Conservation (phyloP, 2,797 vertebrate genomes). For the Streptopelia turtur region DNA sequence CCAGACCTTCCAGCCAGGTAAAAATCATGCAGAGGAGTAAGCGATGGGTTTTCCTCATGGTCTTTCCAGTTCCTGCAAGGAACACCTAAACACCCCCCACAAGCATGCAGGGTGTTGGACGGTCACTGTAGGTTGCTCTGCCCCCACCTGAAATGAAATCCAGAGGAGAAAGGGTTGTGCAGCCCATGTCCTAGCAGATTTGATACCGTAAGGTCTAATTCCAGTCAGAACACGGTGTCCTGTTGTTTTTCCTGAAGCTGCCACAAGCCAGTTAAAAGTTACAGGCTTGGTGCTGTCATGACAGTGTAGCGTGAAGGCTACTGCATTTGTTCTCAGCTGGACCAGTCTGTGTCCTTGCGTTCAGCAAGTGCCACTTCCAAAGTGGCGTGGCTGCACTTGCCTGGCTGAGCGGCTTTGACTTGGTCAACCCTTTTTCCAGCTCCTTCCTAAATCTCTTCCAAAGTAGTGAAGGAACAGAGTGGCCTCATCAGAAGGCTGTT, state of each 20-base stretch:
- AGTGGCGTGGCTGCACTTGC: neutral
- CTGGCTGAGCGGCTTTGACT: neutral
- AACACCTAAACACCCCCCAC: neutral
- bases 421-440: neutral
- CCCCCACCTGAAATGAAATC: neutral
- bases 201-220: neutral
- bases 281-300: neutral
- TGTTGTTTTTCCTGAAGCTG: neutral
- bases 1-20: neutral
- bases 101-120: neutral
- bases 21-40: neutral
- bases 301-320: neutral
- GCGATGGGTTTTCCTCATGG: neutral
- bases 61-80: neutral
- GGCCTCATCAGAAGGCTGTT: neutral
- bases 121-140: neutral
- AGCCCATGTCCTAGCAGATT: neutral
- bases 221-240: neutral
- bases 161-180: neutral
- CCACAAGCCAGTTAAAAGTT: neutral
- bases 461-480: neutral
- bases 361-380: neutral
- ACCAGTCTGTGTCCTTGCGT: neutral
- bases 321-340: neutral
- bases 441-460: neutral